phyloP scores from a whole-genome alignment of 1,140 invertebrate species.

The Myzus persicae region DNA sequence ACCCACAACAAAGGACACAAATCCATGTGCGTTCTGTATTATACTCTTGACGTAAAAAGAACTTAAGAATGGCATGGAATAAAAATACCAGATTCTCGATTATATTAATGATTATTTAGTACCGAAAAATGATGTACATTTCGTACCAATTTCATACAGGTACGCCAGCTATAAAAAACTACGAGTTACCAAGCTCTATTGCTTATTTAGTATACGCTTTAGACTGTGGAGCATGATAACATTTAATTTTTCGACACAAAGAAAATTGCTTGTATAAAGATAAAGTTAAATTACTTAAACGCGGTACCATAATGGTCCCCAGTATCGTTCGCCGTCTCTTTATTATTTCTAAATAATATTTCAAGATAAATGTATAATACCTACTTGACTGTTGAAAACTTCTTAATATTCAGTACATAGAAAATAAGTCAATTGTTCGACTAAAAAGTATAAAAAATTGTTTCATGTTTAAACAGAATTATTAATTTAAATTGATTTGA shows the following conservation, averaged over 20 bases:
- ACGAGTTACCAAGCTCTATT: neutral
- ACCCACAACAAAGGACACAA: neutral
- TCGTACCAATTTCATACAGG: neutral
- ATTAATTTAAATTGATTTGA: neutral
- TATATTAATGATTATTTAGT: neutral
- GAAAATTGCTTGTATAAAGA: neutral
- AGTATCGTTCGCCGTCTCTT: neutral
- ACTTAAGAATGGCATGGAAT: neutral
- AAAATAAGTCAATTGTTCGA: neutral
- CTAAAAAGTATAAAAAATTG: neutral
- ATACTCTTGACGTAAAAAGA: neutral
- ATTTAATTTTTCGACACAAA: neutral
- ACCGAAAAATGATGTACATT: neutral
- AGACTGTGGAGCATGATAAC: neutral
- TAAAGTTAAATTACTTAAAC: neutral
- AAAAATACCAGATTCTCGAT: neutral
- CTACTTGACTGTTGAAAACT: neutral
- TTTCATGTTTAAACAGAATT: neutral
- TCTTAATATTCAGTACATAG: neutral
- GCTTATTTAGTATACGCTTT: too few relatives aligned
- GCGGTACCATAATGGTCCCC: neutral
- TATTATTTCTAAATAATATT: neutral
- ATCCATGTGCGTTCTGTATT: neutral
- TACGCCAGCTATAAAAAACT: neutral
- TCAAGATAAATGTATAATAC: neutral